Evolutionary conservation across 2,113 vertebrate genomes (phyloP).

Genomic region (Gobio gobio): DNA sequence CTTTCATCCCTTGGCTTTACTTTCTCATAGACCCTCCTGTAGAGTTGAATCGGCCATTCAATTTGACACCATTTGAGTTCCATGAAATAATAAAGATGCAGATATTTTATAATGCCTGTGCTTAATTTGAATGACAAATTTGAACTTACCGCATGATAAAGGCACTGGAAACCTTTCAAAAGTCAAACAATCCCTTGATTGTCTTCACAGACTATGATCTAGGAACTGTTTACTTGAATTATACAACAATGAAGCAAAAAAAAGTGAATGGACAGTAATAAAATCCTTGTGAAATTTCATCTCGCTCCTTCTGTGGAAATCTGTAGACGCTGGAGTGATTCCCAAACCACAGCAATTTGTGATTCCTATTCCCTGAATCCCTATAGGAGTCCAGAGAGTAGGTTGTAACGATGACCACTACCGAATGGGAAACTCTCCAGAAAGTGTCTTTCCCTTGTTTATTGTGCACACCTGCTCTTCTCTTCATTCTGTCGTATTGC

Average conservation of each 20-base stretch:
- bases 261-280: neutral
- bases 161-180: neutral
- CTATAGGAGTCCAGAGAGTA: conserved; percentile 7
- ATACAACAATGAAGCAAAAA: neutral
- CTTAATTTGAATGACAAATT: too few relatives aligned
- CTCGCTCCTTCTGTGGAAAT: conserved; percentile 11
- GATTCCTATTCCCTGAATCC: conserved; percentile 11
- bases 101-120: neutral
- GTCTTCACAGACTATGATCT: conserved; percentile 24
- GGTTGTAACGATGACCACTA: neutral
- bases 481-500: neutral
- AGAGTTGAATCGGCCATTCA: neutral
- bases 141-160: too few relatives aligned
- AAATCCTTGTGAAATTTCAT: conserved; percentile 34
- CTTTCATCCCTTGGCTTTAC: neutral
- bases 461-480: conserved; percentile 16
- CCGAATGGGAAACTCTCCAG: neutral
- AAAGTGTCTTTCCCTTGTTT: conserved; percentile 3
- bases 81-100: conserved; percentile 4
- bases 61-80: neutral
- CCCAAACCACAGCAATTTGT: conserved; percentile 27
- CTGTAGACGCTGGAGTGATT: conserved; percentile 2
- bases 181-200: conserved; percentile 19
- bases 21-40: neutral
- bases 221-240: conserved; percentile 5